Percentiles rank a stretch among this genome's conserved stretches.
phyloP scores from a whole-genome alignment of 2,797 vertebrate genomes.

The Vireo griseus region DNA sequence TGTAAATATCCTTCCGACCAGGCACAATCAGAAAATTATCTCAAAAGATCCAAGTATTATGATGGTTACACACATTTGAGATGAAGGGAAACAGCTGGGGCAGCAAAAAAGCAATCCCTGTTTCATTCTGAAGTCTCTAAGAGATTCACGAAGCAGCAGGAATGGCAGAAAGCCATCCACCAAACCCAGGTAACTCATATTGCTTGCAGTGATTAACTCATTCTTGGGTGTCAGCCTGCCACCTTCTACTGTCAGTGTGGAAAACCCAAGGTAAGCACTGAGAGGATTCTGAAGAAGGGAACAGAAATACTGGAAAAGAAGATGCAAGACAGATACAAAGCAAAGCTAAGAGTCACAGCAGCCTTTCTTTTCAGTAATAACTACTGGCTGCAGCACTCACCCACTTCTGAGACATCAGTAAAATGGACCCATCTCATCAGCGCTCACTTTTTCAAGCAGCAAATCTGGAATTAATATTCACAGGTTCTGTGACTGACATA shows the following conservation, averaged over 20 bases:
- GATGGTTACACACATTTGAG: neutral
- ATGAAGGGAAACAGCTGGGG: neutral
- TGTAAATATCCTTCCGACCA: neutral
- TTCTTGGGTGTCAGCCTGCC: neutral
- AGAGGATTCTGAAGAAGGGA: neutral
- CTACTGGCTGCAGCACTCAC: neutral
- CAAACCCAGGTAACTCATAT: neutral
- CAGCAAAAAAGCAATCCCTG: neutral
- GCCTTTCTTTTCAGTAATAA: neutral
- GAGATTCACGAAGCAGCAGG: neutral
- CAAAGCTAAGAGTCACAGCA: neutral
- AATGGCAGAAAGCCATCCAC: neutral
- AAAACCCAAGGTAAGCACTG: neutral
- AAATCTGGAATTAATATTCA: constrained; percentile 77
- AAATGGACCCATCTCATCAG: constrained; percentile 43
- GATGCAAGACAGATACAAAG: neutral
- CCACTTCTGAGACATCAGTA: neutral
- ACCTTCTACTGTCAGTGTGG: neutral
- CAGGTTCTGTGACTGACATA: constrained; percentile 74
- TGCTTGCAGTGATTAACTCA: neutral
- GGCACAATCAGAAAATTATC: constrained; percentile 15
- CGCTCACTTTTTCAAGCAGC: constrained; percentile 72
- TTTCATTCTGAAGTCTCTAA: neutral
- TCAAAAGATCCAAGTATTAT: neutral
- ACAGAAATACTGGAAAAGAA: neutral